Base-by-base conservation (phyloP, 2,888 invertebrate genomes). In the Zaprionus lineosus region DNA sequence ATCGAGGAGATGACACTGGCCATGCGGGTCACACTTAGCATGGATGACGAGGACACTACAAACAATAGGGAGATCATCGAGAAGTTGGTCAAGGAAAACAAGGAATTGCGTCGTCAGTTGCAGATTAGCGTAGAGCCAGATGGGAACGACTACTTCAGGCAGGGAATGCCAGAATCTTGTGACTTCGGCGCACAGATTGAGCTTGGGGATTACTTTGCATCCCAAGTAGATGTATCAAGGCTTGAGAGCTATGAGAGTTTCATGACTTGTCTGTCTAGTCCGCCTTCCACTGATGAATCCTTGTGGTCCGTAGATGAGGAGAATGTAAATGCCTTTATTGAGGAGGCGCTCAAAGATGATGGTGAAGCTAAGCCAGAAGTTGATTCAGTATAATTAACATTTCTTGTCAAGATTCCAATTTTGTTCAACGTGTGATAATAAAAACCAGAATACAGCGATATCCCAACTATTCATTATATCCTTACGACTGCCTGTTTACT, bases 101-200 rank as follows among this genome's bases (percentile, higher is more conserved):
- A 62, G 3, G 12, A 53, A 36, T 36, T 81, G 40, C 83, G 81
- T 1, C 47, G 59, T 3, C 48, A 70, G 31, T 40, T 81, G 16
- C 79, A 84, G 26, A 78, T 82, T 5, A 56, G 60, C 31, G 12
- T 2, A 6, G 11, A 11, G 2, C 0, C 14, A 2, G 11, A 2
- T 0, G 33, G 21, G 28, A 44, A 24, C 8, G 41, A 50, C 4
- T 15, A 0, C 7, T 44, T 71, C 1, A 18, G 29, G n/a, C 68
- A 71, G 48, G 59, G 26, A 4, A 15, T 47, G 12, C 39, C 59
- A 0, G 1, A 6, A 2, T 14, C 39, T 2, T 15, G 8, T 1
- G 69, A 78, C 0, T 40, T 11, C 19, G 28, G 77, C 59, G 76
- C 76, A 1, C 78, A 78, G 14, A 21, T 47, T 5, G 56, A 71